Base-by-base conservation (phyloP, 1,140 invertebrate genomes). In the Zaprionus davidi region DNA sequence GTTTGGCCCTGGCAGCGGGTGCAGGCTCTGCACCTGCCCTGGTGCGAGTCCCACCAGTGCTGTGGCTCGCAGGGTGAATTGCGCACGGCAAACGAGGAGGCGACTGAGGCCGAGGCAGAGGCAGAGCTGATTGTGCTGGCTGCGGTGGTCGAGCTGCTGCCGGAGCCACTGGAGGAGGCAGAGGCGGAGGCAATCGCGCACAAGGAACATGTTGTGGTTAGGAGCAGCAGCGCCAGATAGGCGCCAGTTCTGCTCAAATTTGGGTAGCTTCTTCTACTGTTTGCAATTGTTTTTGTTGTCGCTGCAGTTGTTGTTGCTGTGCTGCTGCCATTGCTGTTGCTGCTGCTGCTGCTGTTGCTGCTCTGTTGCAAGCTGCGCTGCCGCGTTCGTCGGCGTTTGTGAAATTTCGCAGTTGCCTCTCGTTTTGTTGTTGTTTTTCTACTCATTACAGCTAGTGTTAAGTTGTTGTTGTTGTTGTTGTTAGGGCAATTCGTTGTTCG, bases 21-120 rank as follows among this genome's bases (percentile, higher is more conserved):
- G 69, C 92, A 93, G 12, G 87, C 71, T 24, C 79, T 90, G 55
- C 92, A 93, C 57, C 83, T 81, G 60, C 90, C 80, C 46, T 81
- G 64, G 38, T 71, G 31, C 36, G 88, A 76, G 71, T 93, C 90
- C 92, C 92, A 93, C 92, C 92, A 93, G 20, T 85, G 86, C n/a
- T 92, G 74, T n/a, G 81, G 59, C 17, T 78, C 79, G 56, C 92
- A 93, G 12, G 88, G 82, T 11, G 82, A 80, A 6, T 77, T 80
- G 57, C 78, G 57, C 71, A 46, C 5, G 71, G 69, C 41, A 41
- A 78, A 67, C 41, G 60, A 51, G 12, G 63, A 12, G 51, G 49
- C 49, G 9, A 44, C 12, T 11, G 31, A 34, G 9, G 12, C 17
- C 20, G 46, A 22, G n/a, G 51, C n/a, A 17, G 49, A 44, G 20